A percentile compares a stretch with the other conserved stretches of the same genome.
Evolutionary conservation across 2,888 invertebrate species (phyloP).

Genomic region (Chouioia cunea): DNA sequence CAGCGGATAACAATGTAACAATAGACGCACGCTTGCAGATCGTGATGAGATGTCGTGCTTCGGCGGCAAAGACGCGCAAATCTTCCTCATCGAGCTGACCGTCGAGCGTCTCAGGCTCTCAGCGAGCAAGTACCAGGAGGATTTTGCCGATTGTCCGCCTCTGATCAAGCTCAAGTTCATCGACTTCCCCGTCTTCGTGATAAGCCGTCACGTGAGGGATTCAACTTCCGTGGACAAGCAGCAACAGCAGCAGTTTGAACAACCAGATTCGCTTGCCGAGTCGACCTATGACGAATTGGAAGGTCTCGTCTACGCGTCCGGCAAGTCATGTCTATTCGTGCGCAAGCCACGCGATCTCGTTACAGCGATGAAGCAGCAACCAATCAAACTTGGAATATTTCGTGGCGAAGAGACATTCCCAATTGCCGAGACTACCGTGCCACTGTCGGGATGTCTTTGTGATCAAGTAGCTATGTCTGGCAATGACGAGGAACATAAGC

Average conservation of each 20-base stretch:
- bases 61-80: constrained; percentile 59
- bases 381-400: constrained; percentile 60
- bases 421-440: constrained; percentile 59
- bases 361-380: constrained; percentile 55
- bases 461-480: constrained; percentile 63
- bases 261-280: too few relatives aligned
- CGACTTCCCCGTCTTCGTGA: constrained; percentile 62
- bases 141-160: constrained; percentile 52
- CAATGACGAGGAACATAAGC: constrained; percentile 59
- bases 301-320: constrained; percentile 56
- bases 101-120: constrained; percentile 59
- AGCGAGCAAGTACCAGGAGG: constrained; percentile 53
- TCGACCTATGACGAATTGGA: constrained; percentile 49
- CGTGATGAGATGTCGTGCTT: constrained; percentile 61
- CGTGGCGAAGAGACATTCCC: constrained; percentile 62
- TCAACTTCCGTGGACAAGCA: not conserved
- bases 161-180: constrained; percentile 62
- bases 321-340: constrained; percentile 61
- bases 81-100: constrained; percentile 61
- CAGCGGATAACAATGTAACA: too few relatives aligned
- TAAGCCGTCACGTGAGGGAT: constrained; percentile 47
- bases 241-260: not conserved
- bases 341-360: constrained; percentile 61
- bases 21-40: constrained; percentile 11
- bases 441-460: constrained; percentile 62